Conservation (phyloP, 2,797 vertebrate genomes). For the Miichthys miiuy region DNA sequence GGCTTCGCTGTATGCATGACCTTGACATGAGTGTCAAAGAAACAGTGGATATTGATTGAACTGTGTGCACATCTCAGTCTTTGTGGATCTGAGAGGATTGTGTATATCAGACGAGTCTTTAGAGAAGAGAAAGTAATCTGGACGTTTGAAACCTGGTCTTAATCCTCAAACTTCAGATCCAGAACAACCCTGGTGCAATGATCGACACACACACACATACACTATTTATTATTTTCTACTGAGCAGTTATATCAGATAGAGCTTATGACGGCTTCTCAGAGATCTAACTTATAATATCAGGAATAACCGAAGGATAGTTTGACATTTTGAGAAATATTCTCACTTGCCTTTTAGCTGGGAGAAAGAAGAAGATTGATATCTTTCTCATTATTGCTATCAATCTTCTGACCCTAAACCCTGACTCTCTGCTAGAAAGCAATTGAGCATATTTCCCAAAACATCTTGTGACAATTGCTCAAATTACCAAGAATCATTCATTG, state of each 20-base stretch:
- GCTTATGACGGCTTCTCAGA: neutral
- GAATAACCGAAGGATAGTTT: neutral
- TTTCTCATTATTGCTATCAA: neutral
- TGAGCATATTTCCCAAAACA: neutral
- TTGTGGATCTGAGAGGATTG: conserved; percentile 52
- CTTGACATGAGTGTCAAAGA: conserved; percentile 61
- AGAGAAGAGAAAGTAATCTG: conserved; percentile 18
- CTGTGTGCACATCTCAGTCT: conserved; percentile 31
- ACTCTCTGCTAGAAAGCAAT: too few species aligned
- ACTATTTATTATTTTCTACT: neutral
- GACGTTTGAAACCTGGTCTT: conserved; percentile 35
- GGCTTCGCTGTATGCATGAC: conserved; percentile 54
- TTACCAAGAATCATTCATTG: too few species aligned
- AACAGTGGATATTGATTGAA: conserved; percentile 65
- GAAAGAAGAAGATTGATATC: neutral
- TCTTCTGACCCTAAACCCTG: neutral
- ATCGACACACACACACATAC: neutral
- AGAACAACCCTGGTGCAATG: neutral
- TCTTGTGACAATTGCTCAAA: too few species aligned
- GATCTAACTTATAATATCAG: neutral
- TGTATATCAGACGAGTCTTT: conserved; percentile 57
- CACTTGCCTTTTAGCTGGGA: neutral
- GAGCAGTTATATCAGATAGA: neutral
- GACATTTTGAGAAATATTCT: neutral
- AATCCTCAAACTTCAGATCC: conserved; percentile 24